Conservation (phyloP, 2,888 invertebrate genomes). For the Erebia aethiops region DNA sequence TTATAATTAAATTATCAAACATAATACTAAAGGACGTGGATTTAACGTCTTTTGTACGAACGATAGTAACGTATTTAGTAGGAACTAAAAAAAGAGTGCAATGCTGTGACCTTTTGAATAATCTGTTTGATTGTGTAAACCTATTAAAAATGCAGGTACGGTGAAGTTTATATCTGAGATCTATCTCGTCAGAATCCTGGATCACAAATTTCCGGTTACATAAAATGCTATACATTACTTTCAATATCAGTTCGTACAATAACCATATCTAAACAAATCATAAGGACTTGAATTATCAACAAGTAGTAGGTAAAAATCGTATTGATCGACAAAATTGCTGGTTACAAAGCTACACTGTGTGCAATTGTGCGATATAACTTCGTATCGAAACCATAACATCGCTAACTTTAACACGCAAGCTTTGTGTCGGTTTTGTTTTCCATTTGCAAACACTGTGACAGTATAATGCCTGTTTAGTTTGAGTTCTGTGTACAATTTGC, state of each 20-base stretch:
- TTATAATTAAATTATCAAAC: too few relatives aligned
- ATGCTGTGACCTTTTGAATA: too few relatives aligned
- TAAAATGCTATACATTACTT: too few relatives aligned
- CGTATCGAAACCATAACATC: constrained; percentile 15
- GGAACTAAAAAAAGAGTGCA: too few relatives aligned
- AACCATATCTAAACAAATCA: neutral
- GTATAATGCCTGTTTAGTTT: constrained; percentile 14
- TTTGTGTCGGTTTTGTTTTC: constrained; percentile 21
- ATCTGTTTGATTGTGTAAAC: too few relatives aligned
- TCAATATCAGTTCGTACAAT: neutral
- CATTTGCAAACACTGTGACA: constrained; percentile 26
- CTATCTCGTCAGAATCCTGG: too few relatives aligned
- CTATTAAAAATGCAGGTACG: too few relatives aligned
- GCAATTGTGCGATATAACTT: constrained; percentile 18
- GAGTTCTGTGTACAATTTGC: constrained; percentile 9
- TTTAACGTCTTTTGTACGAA: too few relatives aligned
- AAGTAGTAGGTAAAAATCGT: constrained; percentile 30
- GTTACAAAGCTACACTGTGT: constrained; percentile 18
- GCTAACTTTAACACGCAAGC: constrained; percentile 27
- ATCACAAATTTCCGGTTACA: too few relatives aligned
- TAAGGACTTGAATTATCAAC: constrained; percentile 25
- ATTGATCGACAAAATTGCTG: constrained; percentile 31
- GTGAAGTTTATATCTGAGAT: too few relatives aligned
- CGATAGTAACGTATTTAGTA: too few relatives aligned
- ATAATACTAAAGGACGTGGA: too few relatives aligned